Evolutionary conservation across 2,888 invertebrate species (phyloP), one percentile per base, ranked within the genome.

Genomic region (Thecocarcelia acutangulata): DNA sequence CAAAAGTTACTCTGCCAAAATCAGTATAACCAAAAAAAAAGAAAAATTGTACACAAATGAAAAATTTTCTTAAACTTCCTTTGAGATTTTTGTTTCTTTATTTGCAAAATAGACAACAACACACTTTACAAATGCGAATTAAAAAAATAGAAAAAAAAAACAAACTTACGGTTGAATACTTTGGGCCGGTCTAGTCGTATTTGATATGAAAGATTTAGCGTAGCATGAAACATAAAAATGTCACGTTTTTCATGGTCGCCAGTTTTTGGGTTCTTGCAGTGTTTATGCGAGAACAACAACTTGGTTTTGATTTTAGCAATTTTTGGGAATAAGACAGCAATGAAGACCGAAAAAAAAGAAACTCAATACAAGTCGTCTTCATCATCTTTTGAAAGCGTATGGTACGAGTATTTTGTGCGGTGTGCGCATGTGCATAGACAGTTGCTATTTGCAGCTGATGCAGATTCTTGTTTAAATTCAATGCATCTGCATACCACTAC

Each of bases 211-310:
- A 87, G 89, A 89, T 88, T 89, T 88, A 87, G 87, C 87, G 87
- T 87, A 82, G 82, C 82, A 87, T 89, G 88, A 87, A 89, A 89
- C 90, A 89, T 87, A 88, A 88, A 90, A 90, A 88, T 89, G 90
- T 90, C 89, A 89, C 89, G 90, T 89, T 89, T 89, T 89, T 89
- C 89, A 90, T 90, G 90, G 89, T 87, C 90, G 88, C 87, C 87
- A 84, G 80, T 83, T 80, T 75, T 84, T 85, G 85, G 61, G 24
- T 46, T 54, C 37, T 54, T 17, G 28, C 33, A 68, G 48, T 28
- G 61, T 54, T 46, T 77, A 15, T 69, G 50, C 75, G 48, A 63
- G 85, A 63, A 52, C 42, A 69, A 63, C 17, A 48, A 54, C 28
- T 72, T 66, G 54, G 21, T 40, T 74, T 42, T 40, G 54, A 48